Evolutionary conservation across 1,140 invertebrate genomes (phyloP), one percentile per base, ranked within the genome.

Genomic region (Rhagoletis pomonella): DNA sequence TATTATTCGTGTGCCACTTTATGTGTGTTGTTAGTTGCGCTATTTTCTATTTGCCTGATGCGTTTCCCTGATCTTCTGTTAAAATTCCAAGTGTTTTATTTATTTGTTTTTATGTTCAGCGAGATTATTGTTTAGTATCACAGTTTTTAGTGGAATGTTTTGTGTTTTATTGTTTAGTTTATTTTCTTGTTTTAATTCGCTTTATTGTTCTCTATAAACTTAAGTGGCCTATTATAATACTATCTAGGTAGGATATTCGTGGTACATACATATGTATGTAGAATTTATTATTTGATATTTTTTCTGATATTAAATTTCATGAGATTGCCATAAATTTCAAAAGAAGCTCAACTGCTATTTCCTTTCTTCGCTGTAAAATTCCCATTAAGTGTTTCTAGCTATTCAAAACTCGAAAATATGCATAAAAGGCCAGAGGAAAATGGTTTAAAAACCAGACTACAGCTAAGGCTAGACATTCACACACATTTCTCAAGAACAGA

Each of bases 71-170:
- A 55, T n/a, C 55, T 44, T 47, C 50, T 19, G 17, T 81, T 58
- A 44, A 81, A 50, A 55, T 81, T 81, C 19, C 73, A 55, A 47
- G 44, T 81, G 73, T 81, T 58, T 73, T 73, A 47, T 81, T 7
- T n/a, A 5, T 19, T 5, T 55, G 29, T n/a, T 55, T 81, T 55
- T 81, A 17, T 58, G 17, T 17, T 10, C 73, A 81, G 47, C n/a
- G 47, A 19, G 73, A 47, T 81, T 81, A 12, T 55, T 81, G 73
- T 81, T 81, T 50, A 42, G 73, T 19, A 55, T 81, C 17, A 29
- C 0, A 55, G 55, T 55, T 81, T 77, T 81, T 44, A 73, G 69
- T 44, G 69, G 69, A 44, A 73, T 73, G 65, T 73, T 73, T 42
- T 73, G 17, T 44, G 44, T 73, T 73, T 73, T 73, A 50, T 81